Conservation (phyloP, 2,888 invertebrate genomes). For the Philaethria dido region DNA sequence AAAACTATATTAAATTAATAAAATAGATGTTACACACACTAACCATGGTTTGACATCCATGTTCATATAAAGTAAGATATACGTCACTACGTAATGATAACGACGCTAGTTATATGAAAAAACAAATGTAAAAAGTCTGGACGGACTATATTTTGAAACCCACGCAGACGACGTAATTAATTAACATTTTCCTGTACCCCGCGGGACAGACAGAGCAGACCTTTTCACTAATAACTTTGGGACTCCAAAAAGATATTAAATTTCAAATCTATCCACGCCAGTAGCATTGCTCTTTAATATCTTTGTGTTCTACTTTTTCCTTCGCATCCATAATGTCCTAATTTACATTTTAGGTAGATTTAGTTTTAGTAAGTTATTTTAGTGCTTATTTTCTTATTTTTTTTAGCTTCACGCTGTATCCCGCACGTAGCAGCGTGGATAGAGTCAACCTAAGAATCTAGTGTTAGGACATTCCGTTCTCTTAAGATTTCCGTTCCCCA, state of each 20-base stretch:
- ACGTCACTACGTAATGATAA: too few species aligned
- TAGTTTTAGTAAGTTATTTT: neutral
- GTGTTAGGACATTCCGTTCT: too few species aligned
- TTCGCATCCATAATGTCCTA: neutral
- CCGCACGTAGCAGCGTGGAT: too few species aligned
- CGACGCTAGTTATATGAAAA: neutral
- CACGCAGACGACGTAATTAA: neutral
- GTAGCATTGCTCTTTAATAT: neutral
- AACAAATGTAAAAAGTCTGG: neutral
- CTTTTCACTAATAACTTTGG: neutral
- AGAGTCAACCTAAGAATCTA: too few species aligned
- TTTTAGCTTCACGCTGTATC: too few species aligned
- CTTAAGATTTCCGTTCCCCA: too few species aligned
- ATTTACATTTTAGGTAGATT: neutral
- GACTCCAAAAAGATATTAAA: neutral
- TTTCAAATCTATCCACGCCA: too few species aligned
- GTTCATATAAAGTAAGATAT: too few species aligned
- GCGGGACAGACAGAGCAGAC: neutral
- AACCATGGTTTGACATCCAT: too few species aligned
- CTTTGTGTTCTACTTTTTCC: neutral
- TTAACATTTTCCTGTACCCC: neutral
- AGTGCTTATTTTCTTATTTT: too few species aligned
- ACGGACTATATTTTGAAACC: neutral
- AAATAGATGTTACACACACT: too few species aligned
- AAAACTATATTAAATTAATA: too few species aligned